A percentile compares a stretch with the other conserved stretches of the same genome.
Evolutionary conservation across 2,113 vertebrate genomes (phyloP).

Genomic region (Sminthopsis crassicaudata): DNA sequence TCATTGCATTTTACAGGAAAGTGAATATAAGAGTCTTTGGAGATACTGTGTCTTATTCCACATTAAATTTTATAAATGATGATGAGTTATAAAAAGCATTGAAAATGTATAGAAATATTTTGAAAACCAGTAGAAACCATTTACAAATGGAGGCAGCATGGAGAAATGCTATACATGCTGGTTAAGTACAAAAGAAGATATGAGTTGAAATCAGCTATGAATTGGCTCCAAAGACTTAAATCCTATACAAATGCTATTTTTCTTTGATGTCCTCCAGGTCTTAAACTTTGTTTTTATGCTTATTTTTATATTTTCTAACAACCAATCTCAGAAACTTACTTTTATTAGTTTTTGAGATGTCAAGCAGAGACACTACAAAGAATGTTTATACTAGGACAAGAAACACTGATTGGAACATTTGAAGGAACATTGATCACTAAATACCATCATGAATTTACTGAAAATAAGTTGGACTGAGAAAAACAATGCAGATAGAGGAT

Average conservation of each 20-base stretch:
- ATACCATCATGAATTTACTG: background rate
- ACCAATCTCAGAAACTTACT: background rate
- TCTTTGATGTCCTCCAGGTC: background rate
- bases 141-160: background rate
- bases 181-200: background rate
- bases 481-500: background rate
- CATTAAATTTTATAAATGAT: slow-evolving; percentile 1
- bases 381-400: background rate
- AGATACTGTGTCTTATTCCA: background rate
- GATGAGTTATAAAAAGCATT: slow-evolving; percentile 3
- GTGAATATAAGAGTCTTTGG: slow-evolving; percentile 13
- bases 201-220: background rate
- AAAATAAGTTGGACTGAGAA: background rate
- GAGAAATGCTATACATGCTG: background rate
- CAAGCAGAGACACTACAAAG: background rate
- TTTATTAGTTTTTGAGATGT: background rate
- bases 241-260: too few relatives aligned
- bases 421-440: background rate
- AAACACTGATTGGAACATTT: background rate
- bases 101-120: background rate
- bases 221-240: too few relatives aligned
- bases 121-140: slow-evolving; percentile 23
- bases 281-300: too few relatives aligned
- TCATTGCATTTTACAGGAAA: slow-evolving; percentile 15
- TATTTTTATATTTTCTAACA: too few relatives aligned